Base-by-base conservation (phyloP, 2,888 invertebrate genomes). In the Parthenolecanium corni region DNA sequence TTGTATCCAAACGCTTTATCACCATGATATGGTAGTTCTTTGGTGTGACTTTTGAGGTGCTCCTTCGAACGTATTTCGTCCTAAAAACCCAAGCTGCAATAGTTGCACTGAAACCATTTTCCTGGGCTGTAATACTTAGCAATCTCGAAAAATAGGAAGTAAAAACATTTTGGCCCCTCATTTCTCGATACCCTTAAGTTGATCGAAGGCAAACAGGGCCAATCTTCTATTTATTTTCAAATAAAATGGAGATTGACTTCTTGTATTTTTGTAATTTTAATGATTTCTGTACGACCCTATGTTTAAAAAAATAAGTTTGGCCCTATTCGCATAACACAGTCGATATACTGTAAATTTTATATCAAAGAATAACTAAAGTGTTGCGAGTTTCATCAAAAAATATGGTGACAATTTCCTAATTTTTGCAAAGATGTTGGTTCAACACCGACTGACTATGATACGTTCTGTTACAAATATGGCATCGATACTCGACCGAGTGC, bases 401-500 rank as follows among this genome's bases (percentile, higher is more conserved):
- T n/a, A n/a, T n/a, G n/a, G n/a, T n/a, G n/a, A n/a, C n/a, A n/a
- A n/a, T n/a, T n/a, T n/a, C n/a, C n/a, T 52, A 12, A 38, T 36
- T 38, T 52, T 52, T 38, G 36, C 52, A 38, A n/a, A 44, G 25
- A 44, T 57, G 57, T 18, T 44, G 21, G 25, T 42, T 57, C 31
- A 57, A 47, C 5, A 44, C 24, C 25, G 42, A 44, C 3, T 44
- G 42, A 46, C 46, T 57, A 14, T 46, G 24, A 20, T 46, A 57
- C 2, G 57, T 57, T 57, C 46, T 57, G 44, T 57, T 44, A 46
- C 57, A 57, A 5, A 57, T 1, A 31, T 44, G 44, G 25, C 57
- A 57, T 31, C 57, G 57, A 57, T 57, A 57, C 20, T 57, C 57
- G 25, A 57, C 46, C n/a, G 57, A 57, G 25, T 57, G 57, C 25